These are phyloP conservation scores for Acrocephalus arundinaceus DNA, from an alignment of 2,113 vertebrate genomes.

Conservation along the genomic window DNA sequence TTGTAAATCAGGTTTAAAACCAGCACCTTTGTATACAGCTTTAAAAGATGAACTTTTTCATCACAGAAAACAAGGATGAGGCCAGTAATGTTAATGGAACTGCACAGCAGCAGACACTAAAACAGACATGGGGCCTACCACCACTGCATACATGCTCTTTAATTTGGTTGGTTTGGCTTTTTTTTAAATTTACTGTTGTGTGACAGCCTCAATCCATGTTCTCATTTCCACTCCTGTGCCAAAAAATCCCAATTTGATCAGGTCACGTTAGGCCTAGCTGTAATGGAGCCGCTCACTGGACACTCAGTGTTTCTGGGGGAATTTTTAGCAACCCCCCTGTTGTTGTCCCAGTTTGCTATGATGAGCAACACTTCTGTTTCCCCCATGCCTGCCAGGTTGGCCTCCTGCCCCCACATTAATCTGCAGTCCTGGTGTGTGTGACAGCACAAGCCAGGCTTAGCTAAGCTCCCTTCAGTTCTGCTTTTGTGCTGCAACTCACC, in stretches of 20 bases:
- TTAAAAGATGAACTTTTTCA: neutral
- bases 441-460: neutral
- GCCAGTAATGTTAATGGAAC: neutral
- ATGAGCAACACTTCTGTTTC: neutral
- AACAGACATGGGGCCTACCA: neutral
- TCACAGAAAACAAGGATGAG: neutral
- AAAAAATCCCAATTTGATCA: neutral
- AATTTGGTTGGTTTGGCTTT: neutral
- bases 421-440: neutral
- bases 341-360: neutral
- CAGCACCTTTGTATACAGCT: neutral
- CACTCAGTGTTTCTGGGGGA: neutral
- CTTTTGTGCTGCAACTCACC: neutral
- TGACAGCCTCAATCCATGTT: neutral
- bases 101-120: neutral
- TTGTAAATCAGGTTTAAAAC: neutral
- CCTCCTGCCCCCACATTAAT: neutral
- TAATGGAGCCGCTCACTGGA: fast-evolving
- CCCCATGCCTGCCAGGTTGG: neutral
- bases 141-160: neutral
- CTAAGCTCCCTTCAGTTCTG: neutral
- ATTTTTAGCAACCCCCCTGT: neutral
- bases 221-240: neutral
- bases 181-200: neutral
- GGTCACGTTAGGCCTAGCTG: fast-evolving